Conservation (phyloP, 2,113 vertebrate species). For the Psilopsiagon aurifrons region DNA sequence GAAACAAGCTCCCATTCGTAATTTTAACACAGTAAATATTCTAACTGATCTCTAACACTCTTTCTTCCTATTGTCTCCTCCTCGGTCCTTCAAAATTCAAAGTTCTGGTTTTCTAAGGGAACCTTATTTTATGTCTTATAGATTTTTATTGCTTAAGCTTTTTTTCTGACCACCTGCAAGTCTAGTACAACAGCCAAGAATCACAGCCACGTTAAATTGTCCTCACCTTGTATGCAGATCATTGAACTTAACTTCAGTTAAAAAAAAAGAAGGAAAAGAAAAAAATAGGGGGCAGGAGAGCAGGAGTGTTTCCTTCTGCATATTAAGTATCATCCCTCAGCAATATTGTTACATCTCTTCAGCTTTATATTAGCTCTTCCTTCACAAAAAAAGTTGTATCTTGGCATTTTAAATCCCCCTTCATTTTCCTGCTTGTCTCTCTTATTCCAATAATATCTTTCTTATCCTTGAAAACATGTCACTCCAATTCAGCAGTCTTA, state of each 20-base stretch:
- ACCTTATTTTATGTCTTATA: background rate
- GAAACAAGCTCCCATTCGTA: background rate
- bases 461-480: slow-evolving; percentile 73
- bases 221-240: background rate
- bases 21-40: background rate
- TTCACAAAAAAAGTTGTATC: slow-evolving; percentile 67
- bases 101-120: background rate
- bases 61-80: background rate
- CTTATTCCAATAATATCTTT: slow-evolving; percentile 76
- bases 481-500: slow-evolving; percentile 70
- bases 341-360: slow-evolving; percentile 61
- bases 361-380: slow-evolving; percentile 61
- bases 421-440: slow-evolving; percentile 73
- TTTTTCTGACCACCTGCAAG: background rate
- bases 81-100: background rate
- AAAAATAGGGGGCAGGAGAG: rapidly evolving
- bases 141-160: background rate
- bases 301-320: background rate
- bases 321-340: slow-evolving; percentile 47
- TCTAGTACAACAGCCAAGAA: background rate
- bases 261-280: background rate
- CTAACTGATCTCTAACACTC: background rate
- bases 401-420: slow-evolving; percentile 72
- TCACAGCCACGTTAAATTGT: background rate
- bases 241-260: background rate